Conservation (phyloP, 2,113 vertebrate genomes). For the Seriola quinqueradiata region DNA sequence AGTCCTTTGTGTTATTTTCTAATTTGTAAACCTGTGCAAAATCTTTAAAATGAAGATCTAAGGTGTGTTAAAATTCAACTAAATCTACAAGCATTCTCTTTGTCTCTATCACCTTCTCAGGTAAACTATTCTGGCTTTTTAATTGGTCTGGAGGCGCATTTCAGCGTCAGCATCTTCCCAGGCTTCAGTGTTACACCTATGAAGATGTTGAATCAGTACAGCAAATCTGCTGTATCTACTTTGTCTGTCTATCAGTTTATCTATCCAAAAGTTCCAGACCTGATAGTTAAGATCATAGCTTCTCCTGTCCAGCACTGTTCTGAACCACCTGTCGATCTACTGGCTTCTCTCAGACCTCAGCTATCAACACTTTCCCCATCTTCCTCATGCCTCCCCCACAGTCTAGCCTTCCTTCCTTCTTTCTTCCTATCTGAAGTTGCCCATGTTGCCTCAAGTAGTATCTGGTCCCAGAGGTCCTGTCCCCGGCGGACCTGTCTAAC, state of each 20-base stretch:
- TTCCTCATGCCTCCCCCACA: conserved; percentile 10
- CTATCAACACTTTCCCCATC: not conserved
- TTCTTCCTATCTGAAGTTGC: not conserved
- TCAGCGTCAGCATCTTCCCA: conserved; percentile 25
- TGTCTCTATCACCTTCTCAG: not conserved
- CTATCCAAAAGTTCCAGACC: not conserved
- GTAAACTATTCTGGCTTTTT: not conserved
- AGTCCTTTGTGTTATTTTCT: not conserved
- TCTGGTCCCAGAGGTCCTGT: conserved; percentile 32
- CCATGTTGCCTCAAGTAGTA: conserved; percentile 2
- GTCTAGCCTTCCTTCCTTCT: conserved; percentile 18
- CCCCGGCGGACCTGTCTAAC: conserved; percentile 30
- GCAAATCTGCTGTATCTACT: not conserved
- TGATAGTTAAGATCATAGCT: not conserved
- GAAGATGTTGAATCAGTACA: conserved; percentile 10
- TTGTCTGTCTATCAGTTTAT: not conserved
- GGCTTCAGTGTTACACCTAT: not conserved
- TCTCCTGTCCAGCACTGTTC: conserved; percentile 1
- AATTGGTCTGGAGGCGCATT: not conserved
- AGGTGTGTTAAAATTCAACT: not conserved
- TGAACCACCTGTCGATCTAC: not conserved
- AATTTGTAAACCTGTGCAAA: not conserved
- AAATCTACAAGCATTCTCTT: not conserved
- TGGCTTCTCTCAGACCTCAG: not conserved
- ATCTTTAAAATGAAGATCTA: not conserved